Base-by-base conservation (phyloP, 2,888 invertebrate species). In the Matsumyia berberina region DNA sequence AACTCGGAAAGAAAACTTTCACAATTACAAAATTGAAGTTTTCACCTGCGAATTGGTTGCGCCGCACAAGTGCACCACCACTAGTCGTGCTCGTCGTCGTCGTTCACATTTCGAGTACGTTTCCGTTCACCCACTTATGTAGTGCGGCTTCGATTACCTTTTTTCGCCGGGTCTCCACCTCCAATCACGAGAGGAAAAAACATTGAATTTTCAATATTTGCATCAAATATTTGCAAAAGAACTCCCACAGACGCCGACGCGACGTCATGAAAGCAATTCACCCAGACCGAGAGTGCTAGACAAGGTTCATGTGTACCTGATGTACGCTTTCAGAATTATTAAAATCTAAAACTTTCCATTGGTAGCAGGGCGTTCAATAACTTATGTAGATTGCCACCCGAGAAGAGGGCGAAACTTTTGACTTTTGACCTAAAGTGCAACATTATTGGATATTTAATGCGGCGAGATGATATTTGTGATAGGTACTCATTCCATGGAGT, bases 21-120 rank as follows among this genome's bases (percentile, higher is more conserved):
- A 66, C 82, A 78, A 78, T 83, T 44, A 67, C 64, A 64, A 64
- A 64, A 81, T 78, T 83, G 77, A 78, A 72, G 64, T 72, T 77
- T 66, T 72, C 77, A 78, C 77, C 77, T 83, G 53, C 55, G 53
- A 77, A 53, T 57, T 78, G 78, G 53, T 66, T 66, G 33, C 53
- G 70, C 44, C 24, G 15, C 17, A 42, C 55, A 44, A 64, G 12
- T 55, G 31, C 37, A 58, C n/a, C 5, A 33, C 31, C 19, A 58
- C 17, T 29, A 24, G 31, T 29, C 72, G 44, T 24, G n/a, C n/a
- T n/a, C 0, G 19, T 72, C 9, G 6, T 2, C 11, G 37, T 31
- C 12, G 4, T 53, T 24, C n/a, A 66, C 15, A 15, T 39, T 29
- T 35, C 9, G n/a, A 12, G 17, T 24, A 29, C 31, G 31, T 58